Evolutionary conservation across 2,113 vertebrate genomes (phyloP).

Genomic region (Sylvietta virens): DNA sequence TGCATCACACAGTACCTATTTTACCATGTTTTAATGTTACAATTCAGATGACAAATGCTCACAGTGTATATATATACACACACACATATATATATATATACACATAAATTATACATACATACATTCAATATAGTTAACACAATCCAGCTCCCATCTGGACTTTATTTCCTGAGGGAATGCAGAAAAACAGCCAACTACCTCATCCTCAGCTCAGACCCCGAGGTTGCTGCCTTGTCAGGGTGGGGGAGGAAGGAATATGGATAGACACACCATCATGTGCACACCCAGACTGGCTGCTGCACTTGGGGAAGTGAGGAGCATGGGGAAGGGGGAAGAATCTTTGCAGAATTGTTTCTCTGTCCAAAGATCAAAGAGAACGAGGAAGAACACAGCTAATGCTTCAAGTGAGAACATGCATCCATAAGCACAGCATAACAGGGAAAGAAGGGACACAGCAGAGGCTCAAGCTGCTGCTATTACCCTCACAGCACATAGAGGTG

Average conservation of each 20-base stretch:
- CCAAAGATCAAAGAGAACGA: not conserved
- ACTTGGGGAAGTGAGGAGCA: not conserved
- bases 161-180: constrained; percentile 23
- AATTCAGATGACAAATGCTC: constrained; percentile 15
- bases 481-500: not conserved
- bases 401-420: not conserved
- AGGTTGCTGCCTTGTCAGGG: not conserved
- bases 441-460: not conserved
- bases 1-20: not conserved
- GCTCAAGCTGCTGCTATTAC: not conserved
- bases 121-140: not conserved
- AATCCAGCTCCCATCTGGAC: constrained; percentile 36
- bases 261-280: not conserved
- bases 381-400: not conserved
- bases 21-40: not conserved
- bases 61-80: not conserved
- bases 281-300: not conserved
- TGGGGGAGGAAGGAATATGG: not conserved
- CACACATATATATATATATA: not conserved
- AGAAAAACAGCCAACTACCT: not conserved
- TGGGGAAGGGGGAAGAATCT: not conserved
- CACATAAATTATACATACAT: not conserved
- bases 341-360: not conserved
- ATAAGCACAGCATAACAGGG: accelerated
- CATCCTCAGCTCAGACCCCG: not conserved